Evolutionary conservation across 2,113 vertebrate genomes (phyloP).

Genomic region (Periophthalmodon schlosseri): DNA sequence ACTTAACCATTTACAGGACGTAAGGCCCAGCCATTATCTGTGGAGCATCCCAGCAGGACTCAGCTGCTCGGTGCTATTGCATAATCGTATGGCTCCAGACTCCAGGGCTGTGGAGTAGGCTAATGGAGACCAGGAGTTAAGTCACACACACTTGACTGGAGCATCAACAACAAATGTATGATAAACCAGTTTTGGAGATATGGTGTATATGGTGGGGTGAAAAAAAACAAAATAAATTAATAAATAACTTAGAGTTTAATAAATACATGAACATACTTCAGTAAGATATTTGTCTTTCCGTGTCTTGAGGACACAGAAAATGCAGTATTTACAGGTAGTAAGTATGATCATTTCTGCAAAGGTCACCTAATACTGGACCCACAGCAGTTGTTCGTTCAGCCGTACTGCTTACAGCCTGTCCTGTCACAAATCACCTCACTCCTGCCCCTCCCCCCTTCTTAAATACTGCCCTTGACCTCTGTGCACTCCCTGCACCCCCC

Average conservation of each 20-base stretch:
- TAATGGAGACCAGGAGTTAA: neutral
- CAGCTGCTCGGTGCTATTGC: slow-evolving; percentile 31
- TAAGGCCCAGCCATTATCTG: slow-evolving; percentile 61
- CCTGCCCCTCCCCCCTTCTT: slow-evolving; percentile 28
- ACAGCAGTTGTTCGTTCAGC: neutral
- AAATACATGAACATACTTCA: too few species aligned
- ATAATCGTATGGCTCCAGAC: slow-evolving; percentile 35
- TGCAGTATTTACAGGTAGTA: neutral
- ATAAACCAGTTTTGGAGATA: too few species aligned
- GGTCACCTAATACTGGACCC: neutral
- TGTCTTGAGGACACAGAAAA: too few species aligned
- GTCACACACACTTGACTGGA: neutral
- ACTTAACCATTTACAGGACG: slow-evolving; percentile 64
- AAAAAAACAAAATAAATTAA: too few species aligned
- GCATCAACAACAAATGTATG: too few species aligned
- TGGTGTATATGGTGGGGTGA: too few species aligned
- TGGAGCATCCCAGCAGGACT: slow-evolving; percentile 45
- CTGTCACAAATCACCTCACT: slow-evolving; percentile 26
- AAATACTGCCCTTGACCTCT: slow-evolving; percentile 60
- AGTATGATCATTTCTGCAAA: neutral
- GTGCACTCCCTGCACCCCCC: slow-evolving; percentile 27
- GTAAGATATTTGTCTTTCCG: too few species aligned
- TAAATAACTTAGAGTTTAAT: too few species aligned
- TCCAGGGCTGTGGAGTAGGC: neutral
- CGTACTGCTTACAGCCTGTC: slow-evolving; percentile 10